Conservation (phyloP, 2,113 vertebrate genomes). For the Lepus europaeus region DNA sequence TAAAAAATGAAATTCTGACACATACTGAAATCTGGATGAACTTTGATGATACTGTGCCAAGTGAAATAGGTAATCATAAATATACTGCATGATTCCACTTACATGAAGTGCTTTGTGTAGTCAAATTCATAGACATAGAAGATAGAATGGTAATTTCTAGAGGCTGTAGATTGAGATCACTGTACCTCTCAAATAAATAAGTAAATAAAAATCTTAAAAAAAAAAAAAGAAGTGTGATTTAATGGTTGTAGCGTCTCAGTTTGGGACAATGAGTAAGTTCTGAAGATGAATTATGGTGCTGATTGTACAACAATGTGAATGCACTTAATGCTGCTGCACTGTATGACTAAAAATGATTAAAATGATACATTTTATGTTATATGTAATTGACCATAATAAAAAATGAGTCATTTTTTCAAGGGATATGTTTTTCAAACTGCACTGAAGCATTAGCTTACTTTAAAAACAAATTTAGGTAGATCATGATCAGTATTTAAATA, state of each 20-base stretch:
- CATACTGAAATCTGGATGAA: background rate
- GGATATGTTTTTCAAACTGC: background rate
- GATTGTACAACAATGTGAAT: background rate
- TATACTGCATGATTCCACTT: background rate
- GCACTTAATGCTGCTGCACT: background rate
- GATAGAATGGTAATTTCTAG: background rate
- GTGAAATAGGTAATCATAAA: background rate
- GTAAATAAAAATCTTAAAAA: too few relatives aligned
- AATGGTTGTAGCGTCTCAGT: background rate
- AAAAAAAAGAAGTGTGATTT: background rate
- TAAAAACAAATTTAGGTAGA: background rate
- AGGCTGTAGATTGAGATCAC: background rate
- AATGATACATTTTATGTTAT: background rate
- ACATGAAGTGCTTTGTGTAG: background rate
- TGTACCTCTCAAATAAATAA: too few relatives aligned
- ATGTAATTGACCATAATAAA: background rate
- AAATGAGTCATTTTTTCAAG: background rate
- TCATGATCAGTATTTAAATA: constrained; percentile 20
- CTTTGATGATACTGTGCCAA: background rate
- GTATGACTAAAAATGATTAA: background rate
- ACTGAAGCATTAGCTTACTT: background rate
- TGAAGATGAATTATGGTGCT: background rate
- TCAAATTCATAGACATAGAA: background rate
- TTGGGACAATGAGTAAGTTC: background rate
- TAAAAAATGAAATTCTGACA: background rate